Conservation (phyloP, 1,140 invertebrate genomes). For the Carposina sasakii region DNA sequence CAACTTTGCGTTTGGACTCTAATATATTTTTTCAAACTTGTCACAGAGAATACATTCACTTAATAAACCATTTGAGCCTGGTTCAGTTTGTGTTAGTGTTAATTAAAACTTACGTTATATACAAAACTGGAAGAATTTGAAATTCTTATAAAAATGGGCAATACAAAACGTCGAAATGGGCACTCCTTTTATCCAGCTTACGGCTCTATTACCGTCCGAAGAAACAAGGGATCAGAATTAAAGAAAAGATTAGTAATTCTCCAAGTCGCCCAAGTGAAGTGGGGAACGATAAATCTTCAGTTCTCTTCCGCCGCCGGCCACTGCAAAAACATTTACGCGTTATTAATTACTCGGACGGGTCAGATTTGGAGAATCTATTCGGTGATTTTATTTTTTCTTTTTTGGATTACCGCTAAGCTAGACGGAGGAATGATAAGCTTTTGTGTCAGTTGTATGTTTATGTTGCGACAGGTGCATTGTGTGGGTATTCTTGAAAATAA, state of each 20-base stretch:
- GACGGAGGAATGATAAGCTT: not conserved
- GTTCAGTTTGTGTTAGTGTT: too few species aligned
- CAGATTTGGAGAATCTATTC: conserved; percentile 46
- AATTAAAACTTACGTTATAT: too few species aligned
- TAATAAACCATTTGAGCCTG: too few species aligned
- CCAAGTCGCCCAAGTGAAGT: conserved; percentile 46
- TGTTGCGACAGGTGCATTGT: not conserved
- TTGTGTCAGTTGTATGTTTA: not conserved
- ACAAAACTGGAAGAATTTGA: too few species aligned
- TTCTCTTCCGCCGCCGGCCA: conserved; percentile 48
- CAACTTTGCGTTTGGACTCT: too few species aligned
- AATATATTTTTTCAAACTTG: too few species aligned
- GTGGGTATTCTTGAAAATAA: not conserved
- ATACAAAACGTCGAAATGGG: conserved; percentile 26
- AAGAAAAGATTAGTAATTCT: conserved; percentile 48
- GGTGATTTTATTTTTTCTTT: conserved; percentile 30
- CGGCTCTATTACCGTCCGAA: conserved; percentile 27
- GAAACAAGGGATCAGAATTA: conserved; percentile 51
- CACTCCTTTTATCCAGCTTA: conserved; percentile 28
- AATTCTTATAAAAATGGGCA: too few species aligned
- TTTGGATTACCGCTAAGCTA: not conserved
- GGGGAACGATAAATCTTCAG: conserved; percentile 59
- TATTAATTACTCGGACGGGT: conserved; percentile 57
- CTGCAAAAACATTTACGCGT: conserved; percentile 56
- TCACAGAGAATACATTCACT: too few species aligned